phyloP scores from a whole-genome alignment of 1,140 invertebrate genomes.

The Bathynomus jamesi region DNA sequence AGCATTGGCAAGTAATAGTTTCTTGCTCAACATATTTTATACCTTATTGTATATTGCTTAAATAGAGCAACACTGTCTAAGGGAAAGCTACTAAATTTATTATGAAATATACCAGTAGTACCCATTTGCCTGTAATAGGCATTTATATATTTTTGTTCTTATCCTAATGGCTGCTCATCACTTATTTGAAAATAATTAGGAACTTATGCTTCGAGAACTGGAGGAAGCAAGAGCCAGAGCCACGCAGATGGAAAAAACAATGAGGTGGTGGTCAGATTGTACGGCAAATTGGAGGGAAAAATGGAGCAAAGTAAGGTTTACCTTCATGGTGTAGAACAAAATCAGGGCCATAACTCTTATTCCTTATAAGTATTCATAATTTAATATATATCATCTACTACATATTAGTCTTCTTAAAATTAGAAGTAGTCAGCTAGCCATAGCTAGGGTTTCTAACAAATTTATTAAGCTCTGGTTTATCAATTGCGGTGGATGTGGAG shows the following conservation, averaged over 20 bases:
- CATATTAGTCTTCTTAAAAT: too few species aligned
- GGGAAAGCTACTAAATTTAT: too few species aligned
- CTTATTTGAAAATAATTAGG: conserved; percentile 15
- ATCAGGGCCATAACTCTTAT: too few species aligned
- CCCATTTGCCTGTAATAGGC: background rate
- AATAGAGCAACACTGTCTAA: too few species aligned
- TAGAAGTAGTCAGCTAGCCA: too few species aligned
- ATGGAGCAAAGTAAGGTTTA: conserved; percentile 69
- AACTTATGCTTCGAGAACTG: conserved; percentile 59
- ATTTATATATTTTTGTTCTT: background rate
- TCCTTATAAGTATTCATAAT: too few species aligned
- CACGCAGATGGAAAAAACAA: conserved; percentile 97
- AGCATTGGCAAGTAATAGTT: background rate
- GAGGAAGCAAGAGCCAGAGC: conserved; percentile 83
- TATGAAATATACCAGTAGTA: background rate
- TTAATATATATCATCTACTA: too few species aligned
- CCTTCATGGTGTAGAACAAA: too few species aligned
- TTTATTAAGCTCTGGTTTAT: too few species aligned
- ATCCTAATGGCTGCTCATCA: too few species aligned
- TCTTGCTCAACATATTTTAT: background rate
- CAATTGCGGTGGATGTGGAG: too few species aligned
- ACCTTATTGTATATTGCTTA: background rate
- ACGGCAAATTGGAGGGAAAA: conserved; percentile 89
- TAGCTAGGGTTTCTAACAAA: too few species aligned
- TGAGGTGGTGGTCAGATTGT: conserved; percentile 94